Percentiles rank a stretch among this genome's conserved stretches.
phyloP scores from a whole-genome alignment of 2,797 vertebrate genomes.

The Chromis chromis region DNA sequence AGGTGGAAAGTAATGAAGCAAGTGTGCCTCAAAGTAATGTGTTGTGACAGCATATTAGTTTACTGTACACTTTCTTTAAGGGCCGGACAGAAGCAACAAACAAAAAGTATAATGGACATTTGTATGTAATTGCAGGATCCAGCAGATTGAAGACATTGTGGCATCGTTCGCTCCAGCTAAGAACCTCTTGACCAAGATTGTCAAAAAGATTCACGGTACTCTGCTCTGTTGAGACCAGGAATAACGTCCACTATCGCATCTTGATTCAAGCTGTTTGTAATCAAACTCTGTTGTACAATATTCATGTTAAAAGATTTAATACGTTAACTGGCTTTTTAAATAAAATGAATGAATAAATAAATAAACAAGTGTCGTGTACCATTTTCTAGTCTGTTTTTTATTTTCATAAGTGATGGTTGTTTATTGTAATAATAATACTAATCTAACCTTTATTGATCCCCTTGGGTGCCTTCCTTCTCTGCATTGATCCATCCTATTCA shows the following conservation, averaged over 20 bases:
- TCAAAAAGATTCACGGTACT: conserved; percentile 77
- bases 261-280: not conserved
- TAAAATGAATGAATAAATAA: no score
- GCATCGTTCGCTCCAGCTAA: conserved; percentile 70
- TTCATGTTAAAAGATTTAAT: not conserved
- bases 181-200: conserved; percentile 78
- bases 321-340: no score
- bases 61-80: not conserved
- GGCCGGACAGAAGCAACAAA: not conserved
- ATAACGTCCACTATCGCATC: not conserved
- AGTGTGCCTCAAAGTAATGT: not conserved
- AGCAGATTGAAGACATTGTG: conserved; percentile 78
- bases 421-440: no score
- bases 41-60: no score
- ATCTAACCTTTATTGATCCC: no score
- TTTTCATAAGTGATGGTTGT: no score
- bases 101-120: not conserved
- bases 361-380: no score
- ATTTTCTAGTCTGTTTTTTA: no score
- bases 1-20: no score
- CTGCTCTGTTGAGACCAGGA: conserved; percentile 67
- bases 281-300: conserved; percentile 17
- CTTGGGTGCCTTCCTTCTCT: no score
- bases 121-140: conserved; percentile 64
- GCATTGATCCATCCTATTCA: no score